Evolutionary conservation across 2,113 vertebrate genomes (phyloP), one percentile per base, ranked within the genome.

Genomic region (Pogonocichla stellata): DNA sequence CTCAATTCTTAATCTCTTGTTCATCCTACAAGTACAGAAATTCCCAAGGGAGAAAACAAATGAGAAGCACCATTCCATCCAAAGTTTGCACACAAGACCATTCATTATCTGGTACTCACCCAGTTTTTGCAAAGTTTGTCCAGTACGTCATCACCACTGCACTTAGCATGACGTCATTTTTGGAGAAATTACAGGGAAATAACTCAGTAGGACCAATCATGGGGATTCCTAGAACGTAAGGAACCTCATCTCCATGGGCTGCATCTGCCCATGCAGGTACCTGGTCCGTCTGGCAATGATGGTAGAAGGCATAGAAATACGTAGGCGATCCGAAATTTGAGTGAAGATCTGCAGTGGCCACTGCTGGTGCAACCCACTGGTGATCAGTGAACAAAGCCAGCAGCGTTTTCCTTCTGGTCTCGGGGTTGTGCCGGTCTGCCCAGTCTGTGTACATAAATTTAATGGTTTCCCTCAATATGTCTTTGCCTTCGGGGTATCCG

Each of bases 401-500:
- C 84, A 99, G 96, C 0, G 99, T 99, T 97, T 99, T 99, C 84
- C 99, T 98, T 83, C 99, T 98, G 15, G 99, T 99, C 97, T 99
- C 99, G 1, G 99, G 99, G 90, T 99, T 99, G 97, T 99, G 99
- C 56, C 99, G 94, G 96, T 99, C 99, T 29, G 99, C 99, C 99
- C 99, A 99, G 98, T 99, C 99, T 0, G 99, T 99, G 96, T 99
- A 99, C 99, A 99, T 99, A 83, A 99, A 99, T 97, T 99, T 99
- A 93, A 99, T 99, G 3, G 99, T 99, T 98, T 99, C 99, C 89
- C 99, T 97, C 92, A 99, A 96, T 83, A 99, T 99, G 90, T 99
- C 99, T 97, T 99, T 99, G 73, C 99, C 99, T 97, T 99, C 99
- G 2, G 99, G 99, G 91, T 99, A 99, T 57, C 99, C 99, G 1